Conservation (phyloP, 2,888 invertebrate genomes). For the Pheosia tremula region DNA sequence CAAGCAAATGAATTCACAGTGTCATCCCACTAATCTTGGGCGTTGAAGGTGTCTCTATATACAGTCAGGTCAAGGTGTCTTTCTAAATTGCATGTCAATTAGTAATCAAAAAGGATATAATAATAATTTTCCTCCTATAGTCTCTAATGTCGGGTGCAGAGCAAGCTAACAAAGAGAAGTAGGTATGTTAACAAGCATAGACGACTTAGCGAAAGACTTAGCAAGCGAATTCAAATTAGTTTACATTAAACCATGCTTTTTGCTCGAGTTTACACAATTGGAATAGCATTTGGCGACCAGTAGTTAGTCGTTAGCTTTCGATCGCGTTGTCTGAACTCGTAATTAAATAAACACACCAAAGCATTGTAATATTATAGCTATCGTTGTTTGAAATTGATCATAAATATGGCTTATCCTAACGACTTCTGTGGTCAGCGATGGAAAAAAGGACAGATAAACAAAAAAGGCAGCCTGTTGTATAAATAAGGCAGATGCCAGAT, state of each 20-base stretch:
- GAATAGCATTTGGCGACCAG: too few relatives aligned
- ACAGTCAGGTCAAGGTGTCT: constrained; percentile 2
- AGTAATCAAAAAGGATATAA: neutral
- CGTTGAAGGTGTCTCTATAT: neutral
- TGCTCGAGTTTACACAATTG: too few relatives aligned
- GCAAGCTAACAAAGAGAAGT: neutral
- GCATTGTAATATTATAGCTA: neutral
- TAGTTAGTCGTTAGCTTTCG: neutral
- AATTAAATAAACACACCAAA: neutral
- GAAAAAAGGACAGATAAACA: neutral
- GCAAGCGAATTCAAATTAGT: too few relatives aligned
- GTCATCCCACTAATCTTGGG: neutral
- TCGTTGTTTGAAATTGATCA: neutral
- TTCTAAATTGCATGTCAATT: neutral
- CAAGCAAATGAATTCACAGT: neutral
- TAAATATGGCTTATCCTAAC: neutral
- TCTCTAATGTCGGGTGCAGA: neutral
- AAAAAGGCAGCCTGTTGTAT: neutral
- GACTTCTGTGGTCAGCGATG: neutral
- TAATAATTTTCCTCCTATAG: neutral
- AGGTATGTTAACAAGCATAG: too few relatives aligned
- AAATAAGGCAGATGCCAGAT: too few relatives aligned
- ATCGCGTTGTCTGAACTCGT: neutral
- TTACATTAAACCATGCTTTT: too few relatives aligned
- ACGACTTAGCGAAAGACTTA: too few relatives aligned